These are phyloP conservation scores for Loriculus beryllinus DNA, from an alignment of 2,797 vertebrate species.

Conservation along the genomic window DNA sequence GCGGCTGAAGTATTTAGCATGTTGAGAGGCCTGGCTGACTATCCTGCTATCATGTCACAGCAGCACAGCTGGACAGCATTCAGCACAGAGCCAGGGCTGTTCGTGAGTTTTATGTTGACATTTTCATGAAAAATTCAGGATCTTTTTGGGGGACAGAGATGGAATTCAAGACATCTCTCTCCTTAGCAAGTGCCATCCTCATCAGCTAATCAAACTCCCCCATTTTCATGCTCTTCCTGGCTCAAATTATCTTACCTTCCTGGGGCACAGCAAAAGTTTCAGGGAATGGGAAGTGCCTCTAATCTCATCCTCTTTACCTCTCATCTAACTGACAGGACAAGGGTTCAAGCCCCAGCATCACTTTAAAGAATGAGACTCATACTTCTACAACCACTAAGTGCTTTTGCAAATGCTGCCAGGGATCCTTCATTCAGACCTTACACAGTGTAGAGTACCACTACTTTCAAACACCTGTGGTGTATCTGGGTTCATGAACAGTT, in stretches of 20 bases:
- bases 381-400: neutral
- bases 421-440: neutral
- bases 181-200: neutral
- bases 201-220: neutral
- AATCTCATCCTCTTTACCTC: neutral
- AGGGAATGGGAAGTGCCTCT: neutral
- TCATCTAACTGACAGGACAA: neutral
- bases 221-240: neutral
- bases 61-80: constrained; percentile 46
- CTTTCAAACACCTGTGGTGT: neutral
- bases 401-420: neutral
- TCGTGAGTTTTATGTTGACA: neutral
- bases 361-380: neutral
- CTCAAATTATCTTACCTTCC: neutral
- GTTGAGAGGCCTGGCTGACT: neutral
- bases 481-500: neutral
- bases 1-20: neutral
- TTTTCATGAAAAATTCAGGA: constrained; percentile 46
- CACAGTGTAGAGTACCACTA: neutral
- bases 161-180: neutral
- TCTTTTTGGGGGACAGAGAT: neutral
- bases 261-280: neutral
- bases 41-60: constrained; percentile 4
- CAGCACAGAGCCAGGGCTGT: neutral
- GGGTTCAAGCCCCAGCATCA: neutral